phyloP scores from a whole-genome alignment of 2,113 vertebrate genomes.

The Pseudorectes ferrugineus region DNA sequence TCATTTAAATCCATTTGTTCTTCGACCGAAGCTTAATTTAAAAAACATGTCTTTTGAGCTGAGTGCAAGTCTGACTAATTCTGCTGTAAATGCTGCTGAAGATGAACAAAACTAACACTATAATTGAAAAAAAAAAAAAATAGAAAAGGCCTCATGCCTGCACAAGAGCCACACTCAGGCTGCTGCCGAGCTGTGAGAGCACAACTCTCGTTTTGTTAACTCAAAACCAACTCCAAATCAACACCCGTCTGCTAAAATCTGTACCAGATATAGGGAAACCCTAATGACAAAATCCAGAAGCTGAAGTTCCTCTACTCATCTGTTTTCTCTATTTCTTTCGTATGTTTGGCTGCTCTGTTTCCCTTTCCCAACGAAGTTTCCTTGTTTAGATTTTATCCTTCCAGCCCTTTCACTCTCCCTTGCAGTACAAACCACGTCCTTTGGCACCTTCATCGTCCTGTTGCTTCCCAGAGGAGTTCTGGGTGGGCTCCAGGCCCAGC shows the following conservation, averaged over 20 bases:
- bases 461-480: neutral
- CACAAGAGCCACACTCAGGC: neutral
- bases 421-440: neutral
- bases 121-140: neutral
- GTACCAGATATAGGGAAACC: neutral
- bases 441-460: neutral
- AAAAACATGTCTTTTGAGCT: constrained; percentile 17
- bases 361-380: neutral
- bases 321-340: neutral
- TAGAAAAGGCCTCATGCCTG: neutral
- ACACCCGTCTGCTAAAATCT: neutral
- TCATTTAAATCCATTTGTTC: neutral
- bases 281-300: neutral
- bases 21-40: constrained; percentile 9
- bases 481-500: neutral
- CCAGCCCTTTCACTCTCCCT: neutral
- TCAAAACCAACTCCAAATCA: neutral
- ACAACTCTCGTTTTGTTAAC: neutral
- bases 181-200: neutral
- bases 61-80: constrained; percentile 36
- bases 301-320: neutral
- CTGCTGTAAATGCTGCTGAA: neutral
- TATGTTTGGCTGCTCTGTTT: neutral
- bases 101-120: neutral
- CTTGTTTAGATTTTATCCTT: neutral